Base-by-base conservation (phyloP, 2,113 vertebrate species). In the Ammodytes dubius region DNA sequence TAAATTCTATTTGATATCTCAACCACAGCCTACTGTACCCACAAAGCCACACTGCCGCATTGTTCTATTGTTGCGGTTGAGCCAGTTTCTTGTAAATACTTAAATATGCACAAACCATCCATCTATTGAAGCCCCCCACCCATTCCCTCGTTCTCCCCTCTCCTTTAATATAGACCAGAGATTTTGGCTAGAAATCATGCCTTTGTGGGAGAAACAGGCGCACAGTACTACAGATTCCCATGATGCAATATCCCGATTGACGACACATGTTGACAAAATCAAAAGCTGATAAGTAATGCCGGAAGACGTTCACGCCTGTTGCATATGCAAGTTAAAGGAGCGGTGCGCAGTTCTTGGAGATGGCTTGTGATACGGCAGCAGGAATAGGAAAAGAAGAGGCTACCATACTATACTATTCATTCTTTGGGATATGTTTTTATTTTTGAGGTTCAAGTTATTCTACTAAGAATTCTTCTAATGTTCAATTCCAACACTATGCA, bases 201-300 rank as follows among this genome's bases (percentile, higher is more conserved):
- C 46, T 59, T 68, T 79, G 49, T 59, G 35, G 57, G 54, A 75
- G 71, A 79, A 59, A 52, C 63, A 47, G 27, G 27, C n/a, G 4
- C 46, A 43, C 17, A 13, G 58, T 72, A 50, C 79, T 70, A 70
- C 42, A 56, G 53, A 57, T 81, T 77, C 69, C 53, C 64, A 84
- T 85, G 74, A 75, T 68, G 74, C 65, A 85, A 64, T 47, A 57
- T 52, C 74, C 57, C 71, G 67, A 77, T 80, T 63, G 66, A 53
- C 19, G 15, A 14, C 81, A 87, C 39, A 57, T 72, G 66, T 50
- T 72, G 40, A 42, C n/a, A 40, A 40, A 60, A 50, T 82, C 19
- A 70, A 54, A 74, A 42, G 40, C 65, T 27, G 39, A 27, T 47
- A 67, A 63, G 53, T 45, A 57, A 76, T 52, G 6, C 15, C 14